Evolutionary conservation across 1,140 invertebrate species (phyloP).

Genomic region (Andrena cerasifolii): DNA sequence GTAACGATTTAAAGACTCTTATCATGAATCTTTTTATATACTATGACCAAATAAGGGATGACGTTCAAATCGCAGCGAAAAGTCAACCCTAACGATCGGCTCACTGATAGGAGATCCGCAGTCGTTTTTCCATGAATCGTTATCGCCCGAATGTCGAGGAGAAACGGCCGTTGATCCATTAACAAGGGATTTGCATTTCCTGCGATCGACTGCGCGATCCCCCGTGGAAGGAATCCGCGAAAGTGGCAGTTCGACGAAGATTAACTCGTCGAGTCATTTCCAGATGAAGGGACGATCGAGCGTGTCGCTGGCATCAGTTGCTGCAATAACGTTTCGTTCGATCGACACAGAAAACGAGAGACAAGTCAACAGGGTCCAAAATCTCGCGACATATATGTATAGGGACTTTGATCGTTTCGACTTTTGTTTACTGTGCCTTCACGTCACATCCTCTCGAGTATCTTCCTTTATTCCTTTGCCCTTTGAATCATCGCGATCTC

Average conservation of each 20-base stretch:
- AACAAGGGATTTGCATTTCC: background rate
- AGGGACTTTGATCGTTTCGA: slow-evolving; percentile 6
- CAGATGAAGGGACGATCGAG: background rate
- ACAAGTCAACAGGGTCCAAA: background rate
- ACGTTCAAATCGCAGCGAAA: no score
- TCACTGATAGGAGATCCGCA: no score
- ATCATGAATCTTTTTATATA: no score
- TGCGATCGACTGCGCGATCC: background rate
- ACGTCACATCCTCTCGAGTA: slow-evolving; percentile 20
- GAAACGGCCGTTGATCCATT: background rate
- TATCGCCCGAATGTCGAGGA: no score
- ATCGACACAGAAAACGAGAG: background rate
- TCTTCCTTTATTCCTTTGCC: no score
- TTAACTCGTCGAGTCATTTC: background rate
- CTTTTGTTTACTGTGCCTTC: no score
- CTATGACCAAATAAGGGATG: no score
- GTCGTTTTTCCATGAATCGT: no score
- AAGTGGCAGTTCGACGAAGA: background rate
- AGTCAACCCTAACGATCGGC: no score
- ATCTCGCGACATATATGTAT: background rate
- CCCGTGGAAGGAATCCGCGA: background rate
- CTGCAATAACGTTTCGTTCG: background rate
- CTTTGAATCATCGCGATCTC: no score
- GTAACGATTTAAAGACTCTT: no score
- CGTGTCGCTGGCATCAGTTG: background rate